Evolutionary conservation across 2,797 vertebrate genomes (phyloP), one percentile per base, ranked within the genome.

Genomic region (Prunella strophiata): DNA sequence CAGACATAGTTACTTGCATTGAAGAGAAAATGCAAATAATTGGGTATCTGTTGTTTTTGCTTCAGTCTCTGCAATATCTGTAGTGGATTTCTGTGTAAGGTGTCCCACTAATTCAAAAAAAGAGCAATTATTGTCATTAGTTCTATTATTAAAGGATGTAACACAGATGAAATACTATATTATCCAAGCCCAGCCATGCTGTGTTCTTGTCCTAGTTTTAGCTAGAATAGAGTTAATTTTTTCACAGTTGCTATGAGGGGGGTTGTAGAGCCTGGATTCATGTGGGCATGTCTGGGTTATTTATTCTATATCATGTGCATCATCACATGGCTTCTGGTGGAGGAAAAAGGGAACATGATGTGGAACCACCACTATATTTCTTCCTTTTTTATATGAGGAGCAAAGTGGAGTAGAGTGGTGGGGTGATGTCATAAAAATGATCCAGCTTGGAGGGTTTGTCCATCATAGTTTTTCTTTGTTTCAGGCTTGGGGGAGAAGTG

Each of bases 321-420:
- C 9, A 43, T 34, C 2, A 0, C 18, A 19, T 32, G 26, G 34
- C 5, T 76, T 63, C 50, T 25, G 36, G 20, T 26, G 14, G 22
- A 43, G 43, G 19, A 38, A 50, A 55, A 76, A 62, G 9, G 18
- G 13, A 68, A 48, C 2, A 6, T 7, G 7, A 27, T 23, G 7
- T 23, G 23, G 42, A 43, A 20, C 16, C 16, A 54, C 19, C n/a
- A 32, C 11, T 11, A 15, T 55, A 55, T 75, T 62, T 75, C 5
- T 36, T 81, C 10, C 6, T 68, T 48, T 67, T 54, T 6, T 6
- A 7, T 27, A 16, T 27, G 22, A 16, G 34, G 21, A 48, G 5
- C 4, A 48, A 68, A 61, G 19, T 0, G 2, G 13, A 19, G 21
- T 26, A 68, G 42, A 42, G 50, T 4, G 0, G 3, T 55, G 15